Base-by-base conservation (phyloP, 2,888 invertebrate species). In the Diplazon laetatorius region DNA sequence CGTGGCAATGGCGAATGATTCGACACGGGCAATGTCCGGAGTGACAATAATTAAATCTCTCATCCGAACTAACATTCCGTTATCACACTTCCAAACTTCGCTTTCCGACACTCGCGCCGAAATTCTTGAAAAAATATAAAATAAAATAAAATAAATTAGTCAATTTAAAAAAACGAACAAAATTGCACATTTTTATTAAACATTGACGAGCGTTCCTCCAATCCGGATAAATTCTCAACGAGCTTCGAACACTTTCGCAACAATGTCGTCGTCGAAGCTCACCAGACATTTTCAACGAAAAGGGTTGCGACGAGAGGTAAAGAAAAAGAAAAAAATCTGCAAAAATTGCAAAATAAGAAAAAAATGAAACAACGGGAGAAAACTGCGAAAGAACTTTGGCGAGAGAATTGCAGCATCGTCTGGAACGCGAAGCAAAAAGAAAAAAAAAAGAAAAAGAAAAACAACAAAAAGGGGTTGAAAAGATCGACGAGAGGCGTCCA, bases 201-300 rank as follows among this genome's bases (percentile, higher is more conserved):
- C 8, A 70, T 76, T 76, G 72, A 76, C 68, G 52, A 66, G 69
- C 20, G 73, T 72, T 69, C 69, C 69, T 46, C 68, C 20, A 55
- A 66, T 30, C 9, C 22, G 30, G 57, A 70, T 71, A 63, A 75
- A 75, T 75, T 75, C 66, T 9, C 42, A 20, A 25, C 39, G 20
- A 55, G 46, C 46, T 46, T 39, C 44, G 37, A 69, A 55, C 30
- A 12, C 44, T 66, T 50, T 16, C 62, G 22, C 68, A 79, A 79
- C 75, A 79, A 72, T 76, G 75, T 75, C 42, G 75, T 75, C 42
- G 75, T 75, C 18, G 52, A 39, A 9, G 46, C 62, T 20, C 42
- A 16, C 30, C 30, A 30, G 62, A 18, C 60, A 66, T 79, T 77
- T 77, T 81, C 80, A 83, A 80, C 52, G 76, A 78, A 83, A n/a